Evolutionary conservation across 2,888 invertebrate genomes (phyloP), one percentile per base, ranked within the genome.

Genomic region (Frankliniella intonsa): DNA sequence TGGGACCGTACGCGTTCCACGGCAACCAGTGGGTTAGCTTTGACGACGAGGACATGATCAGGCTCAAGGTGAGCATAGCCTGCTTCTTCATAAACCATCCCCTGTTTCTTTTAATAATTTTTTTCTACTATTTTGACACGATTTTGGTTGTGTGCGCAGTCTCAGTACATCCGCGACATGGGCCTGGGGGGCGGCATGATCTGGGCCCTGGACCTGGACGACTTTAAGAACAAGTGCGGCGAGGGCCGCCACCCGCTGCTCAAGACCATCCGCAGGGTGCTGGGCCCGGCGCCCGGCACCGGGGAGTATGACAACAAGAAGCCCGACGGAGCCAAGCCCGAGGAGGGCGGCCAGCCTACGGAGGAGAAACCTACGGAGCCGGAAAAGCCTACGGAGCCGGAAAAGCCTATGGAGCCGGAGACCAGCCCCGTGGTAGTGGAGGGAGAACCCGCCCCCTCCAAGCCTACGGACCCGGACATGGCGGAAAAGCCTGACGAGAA

Each of bases 1-100:
- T 97, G 92, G 97, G 97, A 8, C 97, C 97, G 0, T 96, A 94
- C 85, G 95, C 97, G 0, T 94, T 93, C 86, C 94, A 94, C 86
- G 95, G 93, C 80, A 93, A 93, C 86, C 97, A 97, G 86, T 97
- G 97, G 97, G 96, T 97, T 27, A 94, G 95, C 3, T 97, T 91
- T 86, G 97, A 97, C 86, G 96, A 97, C 86, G 90, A 91, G 12
- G 92, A 92, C 55, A 96, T 94, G 88, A 93, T 97, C 80, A 90
- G 91, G 83, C 91, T 90, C 84, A 97, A 97, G 86, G 87, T 87
- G 84, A 83, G 81, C 27, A 3, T 19, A 80, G 81, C 55, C 69
- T 27, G n/a, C 25, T 79, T 50, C 80, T n/a, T n/a, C n/a, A n/a
- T n/a, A n/a, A n/a, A n/a, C n/a, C n/a, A n/a, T n/a, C n/a, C n/a